Conservation (phyloP, 2,888 invertebrate species). For the Caenorhabditis macrosperma region DNA sequence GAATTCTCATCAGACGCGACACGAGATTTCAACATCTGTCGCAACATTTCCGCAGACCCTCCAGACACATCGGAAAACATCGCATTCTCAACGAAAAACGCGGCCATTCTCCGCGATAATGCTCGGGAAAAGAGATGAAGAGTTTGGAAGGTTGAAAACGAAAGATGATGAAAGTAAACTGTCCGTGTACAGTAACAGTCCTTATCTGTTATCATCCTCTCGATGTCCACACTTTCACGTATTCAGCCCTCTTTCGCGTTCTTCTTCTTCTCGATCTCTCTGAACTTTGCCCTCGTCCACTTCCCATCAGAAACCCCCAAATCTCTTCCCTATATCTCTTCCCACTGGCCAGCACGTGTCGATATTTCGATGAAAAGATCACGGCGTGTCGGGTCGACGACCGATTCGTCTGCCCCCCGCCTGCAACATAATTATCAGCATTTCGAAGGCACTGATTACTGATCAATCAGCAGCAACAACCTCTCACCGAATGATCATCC, state of each 20-base stretch:
- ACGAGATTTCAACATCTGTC: no score
- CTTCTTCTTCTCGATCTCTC: not conserved
- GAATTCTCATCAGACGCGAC: no score
- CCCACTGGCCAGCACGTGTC: not conserved
- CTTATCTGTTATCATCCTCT: not conserved
- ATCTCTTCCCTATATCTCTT: not conserved
- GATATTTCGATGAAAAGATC: slow-evolving; percentile 41
- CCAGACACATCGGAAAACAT: no score
- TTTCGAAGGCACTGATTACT: not conserved
- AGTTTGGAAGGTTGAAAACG: no score
- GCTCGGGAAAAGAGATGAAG: no score
- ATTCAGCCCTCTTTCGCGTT: not conserved
- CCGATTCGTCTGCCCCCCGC: not conserved
- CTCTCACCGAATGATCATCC: not conserved
- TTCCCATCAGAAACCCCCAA: slow-evolving; percentile 4
- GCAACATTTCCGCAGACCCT: no score
- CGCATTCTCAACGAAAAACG: no score
- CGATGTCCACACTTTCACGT: not conserved
- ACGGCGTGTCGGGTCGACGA: slow-evolving; percentile 3
- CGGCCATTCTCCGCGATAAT: no score
- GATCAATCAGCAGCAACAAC: not conserved
- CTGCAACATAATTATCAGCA: not conserved
- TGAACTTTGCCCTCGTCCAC: not conserved
- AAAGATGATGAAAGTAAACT: not conserved
- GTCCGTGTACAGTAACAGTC: not conserved